Percentiles rank a stretch among this genome's conserved stretches.
Conservation (phyloP, 2,888 invertebrate species). For the Sphaerophoria taeniata region DNA sequence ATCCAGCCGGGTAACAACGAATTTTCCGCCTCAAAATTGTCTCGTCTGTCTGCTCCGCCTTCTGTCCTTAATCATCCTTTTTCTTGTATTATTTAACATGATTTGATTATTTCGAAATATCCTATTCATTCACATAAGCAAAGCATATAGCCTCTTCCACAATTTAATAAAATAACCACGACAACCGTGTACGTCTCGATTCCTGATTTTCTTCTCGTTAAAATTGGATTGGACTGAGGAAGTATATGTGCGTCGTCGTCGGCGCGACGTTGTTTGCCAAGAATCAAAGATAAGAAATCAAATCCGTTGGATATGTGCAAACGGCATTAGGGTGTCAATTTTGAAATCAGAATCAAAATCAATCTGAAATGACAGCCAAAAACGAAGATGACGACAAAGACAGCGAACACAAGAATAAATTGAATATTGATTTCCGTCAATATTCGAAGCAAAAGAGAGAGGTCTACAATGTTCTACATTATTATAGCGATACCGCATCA, state of each 20-base stretch:
- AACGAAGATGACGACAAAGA: conserved; percentile 24
- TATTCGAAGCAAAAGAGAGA: neutral
- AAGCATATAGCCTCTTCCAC: neutral
- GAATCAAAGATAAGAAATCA: conserved; percentile 67
- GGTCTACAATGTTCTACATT: neutral
- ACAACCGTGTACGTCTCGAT: neutral
- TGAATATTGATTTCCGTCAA: conserved; percentile 68
- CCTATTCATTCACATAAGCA: neutral
- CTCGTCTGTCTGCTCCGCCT: too few relatives aligned
- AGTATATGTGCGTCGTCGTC: neutral
- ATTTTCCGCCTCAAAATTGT: too few relatives aligned
- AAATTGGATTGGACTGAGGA: neutral
- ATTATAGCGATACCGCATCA: neutral
- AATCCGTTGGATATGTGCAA: conserved; percentile 56
- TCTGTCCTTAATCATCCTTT: neutral
- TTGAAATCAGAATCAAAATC: conserved; percentile 55
- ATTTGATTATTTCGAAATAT: conserved; percentile 21
- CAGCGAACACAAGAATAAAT: conserved; percentile 56
- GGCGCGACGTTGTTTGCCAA: conserved; percentile 35
- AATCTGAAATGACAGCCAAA: conserved; percentile 56
- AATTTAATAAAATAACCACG: conserved; percentile 15
- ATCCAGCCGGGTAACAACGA: too few relatives aligned
- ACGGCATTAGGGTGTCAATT: conserved; percentile 65
- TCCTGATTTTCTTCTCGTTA: conserved; percentile 32
- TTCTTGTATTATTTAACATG: conserved; percentile 17